Base-by-base conservation (phyloP, 2,888 invertebrate species). In the Dorcus parallelipipedus region DNA sequence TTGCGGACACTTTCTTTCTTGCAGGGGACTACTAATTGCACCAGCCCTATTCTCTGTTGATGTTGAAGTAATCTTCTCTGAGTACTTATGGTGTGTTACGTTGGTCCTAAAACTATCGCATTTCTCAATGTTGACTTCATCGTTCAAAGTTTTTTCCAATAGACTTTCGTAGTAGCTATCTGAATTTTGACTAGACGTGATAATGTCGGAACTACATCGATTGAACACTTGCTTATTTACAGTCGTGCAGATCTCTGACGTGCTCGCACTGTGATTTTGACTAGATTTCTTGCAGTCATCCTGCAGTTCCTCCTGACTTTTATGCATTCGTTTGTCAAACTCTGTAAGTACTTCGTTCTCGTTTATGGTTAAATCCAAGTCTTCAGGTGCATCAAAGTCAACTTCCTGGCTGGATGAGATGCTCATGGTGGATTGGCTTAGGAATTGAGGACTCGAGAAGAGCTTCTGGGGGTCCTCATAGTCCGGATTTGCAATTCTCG, bases 401-500 rank as follows among this genome's bases (percentile, higher is more conserved):
- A 84, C 53, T 61, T 58, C 43, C 65, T 57, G 55, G 61, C 55
- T 58, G 67, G 60, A 49, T 60, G 58, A 41, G 62, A 62, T 64
- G 51, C 53, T 65, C 26, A 63, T 51, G 20, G 60, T 58, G 14
- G 62, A 65, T 14, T 62, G 51, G 48, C 62, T 70, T 43, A 69
- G 56, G 2, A 72, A 70, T 42, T 67, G 61, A 10, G 66, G 69
- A 9, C 62, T 55, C 10, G 65, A 54, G 50, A 78, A 84, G 17
- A 92, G 79, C 14, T 88, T 86, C 51, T 86, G 85, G 0, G 93
- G 93, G 74, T 93, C 91, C 0, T 89, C 91, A 69, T 94, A 94
- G 73, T 94, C 93, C 0, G 91, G 88, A 66, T 91, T 87, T 1
- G 95, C 95, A 73, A 95, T 92, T 63, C 94, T 86, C 42, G 93